These are phyloP conservation scores for Melieria picta DNA, from an alignment of 2,888 invertebrate species.

Conservation along the genomic window DNA sequence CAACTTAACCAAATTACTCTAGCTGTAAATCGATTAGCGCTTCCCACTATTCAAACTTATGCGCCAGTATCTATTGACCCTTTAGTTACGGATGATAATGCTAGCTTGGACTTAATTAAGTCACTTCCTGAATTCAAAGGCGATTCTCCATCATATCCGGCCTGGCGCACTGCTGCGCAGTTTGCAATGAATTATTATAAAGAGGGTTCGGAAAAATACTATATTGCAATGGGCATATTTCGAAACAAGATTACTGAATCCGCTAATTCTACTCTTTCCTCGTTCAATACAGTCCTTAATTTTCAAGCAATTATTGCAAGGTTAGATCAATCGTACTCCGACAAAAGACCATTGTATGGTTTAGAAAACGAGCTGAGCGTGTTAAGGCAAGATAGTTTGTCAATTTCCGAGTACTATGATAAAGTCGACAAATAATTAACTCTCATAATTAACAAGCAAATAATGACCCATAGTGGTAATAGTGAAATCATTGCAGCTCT, in stretches of 20 bases:
- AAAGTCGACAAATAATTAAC: conserved; percentile 17
- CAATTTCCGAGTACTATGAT: conserved; percentile 10
- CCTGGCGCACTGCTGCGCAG: conserved; percentile 19
- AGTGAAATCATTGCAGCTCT: conserved; percentile 8
- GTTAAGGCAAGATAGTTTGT: conserved; percentile 9
- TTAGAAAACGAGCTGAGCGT: conserved; percentile 23
- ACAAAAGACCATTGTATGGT: conserved; percentile 25
- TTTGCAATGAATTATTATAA: conserved; percentile 18
- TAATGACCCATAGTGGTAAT: conserved; percentile 19
- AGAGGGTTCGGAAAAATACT: conserved; percentile 21
- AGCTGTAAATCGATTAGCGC: too few relatives aligned
- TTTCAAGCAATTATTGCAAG: conserved; percentile 32
- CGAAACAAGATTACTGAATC: conserved; percentile 33
- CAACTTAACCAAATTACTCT: too few relatives aligned
- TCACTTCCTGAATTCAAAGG: conserved; percentile 24
- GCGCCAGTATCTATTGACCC: neutral
- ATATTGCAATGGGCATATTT: conserved; percentile 27
- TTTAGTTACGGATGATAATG: neutral
- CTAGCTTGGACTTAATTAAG: conserved; percentile 11
- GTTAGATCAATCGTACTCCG: conserved; percentile 30
- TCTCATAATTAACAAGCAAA: conserved; percentile 20
- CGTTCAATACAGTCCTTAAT: conserved; percentile 32
- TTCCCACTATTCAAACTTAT: too few relatives aligned
- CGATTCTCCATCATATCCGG: conserved; percentile 20
- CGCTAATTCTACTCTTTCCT: conserved; percentile 31